Percentiles rank a stretch among this genome's conserved stretches.
Conservation (phyloP, 2,888 invertebrate genomes). For the Apotomis capreana region DNA sequence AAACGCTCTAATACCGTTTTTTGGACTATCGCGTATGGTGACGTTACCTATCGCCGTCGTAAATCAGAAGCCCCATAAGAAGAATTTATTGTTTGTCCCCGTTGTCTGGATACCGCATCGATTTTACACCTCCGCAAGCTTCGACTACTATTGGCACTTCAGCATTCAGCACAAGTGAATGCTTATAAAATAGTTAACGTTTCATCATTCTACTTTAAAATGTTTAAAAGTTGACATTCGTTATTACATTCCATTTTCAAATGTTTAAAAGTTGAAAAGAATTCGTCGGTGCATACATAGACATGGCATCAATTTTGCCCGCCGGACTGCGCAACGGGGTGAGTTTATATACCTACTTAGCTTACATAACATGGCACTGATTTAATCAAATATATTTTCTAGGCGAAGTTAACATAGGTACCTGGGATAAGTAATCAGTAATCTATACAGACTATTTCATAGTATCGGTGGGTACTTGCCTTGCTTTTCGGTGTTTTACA, state of each 20-base stretch:
- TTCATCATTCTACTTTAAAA: background rate
- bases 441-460: too few relatives aligned
- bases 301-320: conserved; percentile 73
- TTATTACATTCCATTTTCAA: background rate
- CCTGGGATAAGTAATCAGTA: background rate
- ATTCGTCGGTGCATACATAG: conserved; percentile 1
- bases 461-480: too few relatives aligned
- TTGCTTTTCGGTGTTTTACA: too few relatives aligned
- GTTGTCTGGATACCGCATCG: conserved; percentile 78
- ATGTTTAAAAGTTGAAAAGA: conserved; percentile 3
- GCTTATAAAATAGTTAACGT: background rate
- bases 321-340: conserved; percentile 71
- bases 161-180: background rate
- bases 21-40: background rate
- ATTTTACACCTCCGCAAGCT: conserved; percentile 57
- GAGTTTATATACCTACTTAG: conserved; percentile 36
- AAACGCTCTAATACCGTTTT: background rate
- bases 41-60: conserved; percentile 24
- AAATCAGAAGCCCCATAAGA: conserved; percentile 17
- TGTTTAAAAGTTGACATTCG: conserved; percentile 4
- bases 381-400: background rate
- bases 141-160: conserved; percentile 42
- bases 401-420: background rate
- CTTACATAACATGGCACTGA: background rate
- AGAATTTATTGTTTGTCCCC: conserved; percentile 53